A percentile compares a stretch with the other conserved stretches of the same genome.
Conservation (phyloP, 2,797 vertebrate genomes). For the Lacerta bilineata region DNA sequence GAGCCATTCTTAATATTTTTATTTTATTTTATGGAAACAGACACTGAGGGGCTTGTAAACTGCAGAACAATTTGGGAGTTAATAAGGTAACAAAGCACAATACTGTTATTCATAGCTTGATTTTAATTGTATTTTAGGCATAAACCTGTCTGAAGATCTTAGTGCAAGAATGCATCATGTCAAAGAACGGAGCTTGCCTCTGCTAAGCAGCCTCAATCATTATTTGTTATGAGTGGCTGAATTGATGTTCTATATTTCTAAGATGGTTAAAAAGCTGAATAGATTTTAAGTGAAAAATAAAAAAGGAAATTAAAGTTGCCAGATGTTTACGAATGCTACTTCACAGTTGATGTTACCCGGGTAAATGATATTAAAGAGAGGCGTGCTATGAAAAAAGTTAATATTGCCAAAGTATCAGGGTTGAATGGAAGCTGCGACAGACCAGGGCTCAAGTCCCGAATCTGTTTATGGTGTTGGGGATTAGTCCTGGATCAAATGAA, state of each 20-base stretch:
- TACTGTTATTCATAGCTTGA: constrained; percentile 46
- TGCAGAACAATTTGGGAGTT: constrained; percentile 50
- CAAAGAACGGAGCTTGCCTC: constrained; percentile 46
- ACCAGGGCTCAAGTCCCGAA: background rate
- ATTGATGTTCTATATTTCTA: constrained; percentile 40
- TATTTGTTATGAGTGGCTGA: constrained; percentile 28
- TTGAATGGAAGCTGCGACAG: background rate
- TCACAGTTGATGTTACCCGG: background rate
- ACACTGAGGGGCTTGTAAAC: constrained; percentile 50
- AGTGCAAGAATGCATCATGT: constrained; percentile 29
- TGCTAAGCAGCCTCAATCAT: constrained; percentile 28
- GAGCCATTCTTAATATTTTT: constrained; percentile 33
- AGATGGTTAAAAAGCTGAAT: constrained; percentile 12
- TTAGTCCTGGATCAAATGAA: background rate
- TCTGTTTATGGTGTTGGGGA: background rate
- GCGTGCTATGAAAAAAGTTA: background rate
- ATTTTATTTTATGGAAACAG: constrained; percentile 44
- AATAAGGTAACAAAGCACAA: constrained; percentile 53
- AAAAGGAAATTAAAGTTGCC: constrained; percentile 25
- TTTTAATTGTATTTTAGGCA: constrained; percentile 50
- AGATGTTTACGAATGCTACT: constrained; percentile 2
- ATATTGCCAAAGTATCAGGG: background rate
- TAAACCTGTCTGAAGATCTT: constrained; percentile 29
- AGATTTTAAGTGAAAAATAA: constrained; percentile 23
- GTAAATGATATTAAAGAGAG: background rate